These are phyloP conservation scores for Sitta europaea DNA, from an alignment of 2,113 vertebrate species.

Conservation along the genomic window DNA sequence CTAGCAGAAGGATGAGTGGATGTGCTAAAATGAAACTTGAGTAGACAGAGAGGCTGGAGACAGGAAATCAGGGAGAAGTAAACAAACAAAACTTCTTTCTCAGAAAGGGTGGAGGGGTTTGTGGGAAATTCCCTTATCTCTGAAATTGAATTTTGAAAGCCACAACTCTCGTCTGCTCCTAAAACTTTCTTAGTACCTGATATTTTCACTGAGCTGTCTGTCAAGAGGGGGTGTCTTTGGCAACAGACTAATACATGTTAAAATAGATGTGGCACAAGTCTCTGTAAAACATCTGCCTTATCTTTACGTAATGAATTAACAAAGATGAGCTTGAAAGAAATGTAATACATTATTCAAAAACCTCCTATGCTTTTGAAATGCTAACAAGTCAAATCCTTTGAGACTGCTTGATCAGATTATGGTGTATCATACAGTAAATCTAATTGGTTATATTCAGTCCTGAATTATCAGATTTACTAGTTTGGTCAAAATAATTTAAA, in stretches of 20 bases:
- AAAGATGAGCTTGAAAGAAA: slow-evolving; percentile 43
- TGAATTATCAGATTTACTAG: slow-evolving; percentile 6
- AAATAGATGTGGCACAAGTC: neutral
- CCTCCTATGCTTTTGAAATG: slow-evolving; percentile 28
- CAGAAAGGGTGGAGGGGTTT: neutral
- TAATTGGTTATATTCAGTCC: neutral
- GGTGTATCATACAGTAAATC: neutral
- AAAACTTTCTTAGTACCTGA: neutral
- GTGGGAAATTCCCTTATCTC: neutral
- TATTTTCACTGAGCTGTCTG: neutral
- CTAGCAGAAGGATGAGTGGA: neutral
- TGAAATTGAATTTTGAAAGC: neutral
- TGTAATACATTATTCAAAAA: slow-evolving; percentile 52
- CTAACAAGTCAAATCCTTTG: neutral
- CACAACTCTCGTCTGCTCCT: neutral
- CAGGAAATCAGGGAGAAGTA: neutral
- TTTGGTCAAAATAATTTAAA: neutral
- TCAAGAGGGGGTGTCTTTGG: neutral
- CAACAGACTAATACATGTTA: neutral
- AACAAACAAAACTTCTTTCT: neutral
- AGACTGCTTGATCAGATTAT: neutral
- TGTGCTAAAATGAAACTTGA: neutral
- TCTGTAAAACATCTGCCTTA: slow-evolving; percentile 38
- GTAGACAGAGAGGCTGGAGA: neutral
- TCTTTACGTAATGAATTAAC: slow-evolving; percentile 46